Conservation (phyloP, 2,113 vertebrate species). For the Phalacrocorax pelagicus region DNA sequence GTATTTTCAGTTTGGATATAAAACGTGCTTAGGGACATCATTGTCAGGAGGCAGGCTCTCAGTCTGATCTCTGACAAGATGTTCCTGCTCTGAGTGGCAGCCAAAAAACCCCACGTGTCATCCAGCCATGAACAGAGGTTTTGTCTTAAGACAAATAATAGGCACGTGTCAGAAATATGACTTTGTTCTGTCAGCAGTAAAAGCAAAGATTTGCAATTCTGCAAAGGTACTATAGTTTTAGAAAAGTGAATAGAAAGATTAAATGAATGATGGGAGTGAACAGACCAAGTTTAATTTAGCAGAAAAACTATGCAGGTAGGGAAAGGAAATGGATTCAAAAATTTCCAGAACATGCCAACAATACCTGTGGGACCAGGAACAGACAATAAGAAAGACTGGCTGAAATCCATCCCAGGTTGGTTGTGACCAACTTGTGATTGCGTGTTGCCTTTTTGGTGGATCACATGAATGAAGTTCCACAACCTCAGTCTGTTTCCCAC, state of each 20-base stretch:
- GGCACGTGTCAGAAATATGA: not conserved
- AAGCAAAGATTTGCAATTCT: not conserved
- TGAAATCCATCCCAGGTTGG: not conserved
- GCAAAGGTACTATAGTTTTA: not conserved
- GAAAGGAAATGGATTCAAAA: not conserved
- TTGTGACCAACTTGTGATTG: not conserved
- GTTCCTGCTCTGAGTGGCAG: constrained; percentile 13
- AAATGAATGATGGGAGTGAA: not conserved
- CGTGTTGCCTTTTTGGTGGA: not conserved
- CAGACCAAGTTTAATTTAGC: not conserved
- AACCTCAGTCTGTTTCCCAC: not conserved
- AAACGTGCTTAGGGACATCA: constrained; percentile 1
- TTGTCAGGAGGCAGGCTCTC: constrained; percentile 34
- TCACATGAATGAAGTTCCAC: not conserved
- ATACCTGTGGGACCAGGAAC: not conserved
- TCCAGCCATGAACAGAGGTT: not conserved
- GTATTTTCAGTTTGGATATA: constrained; percentile 33
- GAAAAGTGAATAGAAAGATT: not conserved
- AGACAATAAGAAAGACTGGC: not conserved
- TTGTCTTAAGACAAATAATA: not conserved
- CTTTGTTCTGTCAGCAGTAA: constrained; percentile 3
- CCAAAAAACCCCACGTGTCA: constrained; percentile 9
- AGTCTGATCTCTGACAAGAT: constrained; percentile 28
- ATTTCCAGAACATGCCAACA: not conserved
- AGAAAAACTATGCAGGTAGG: not conserved